These are phyloP conservation scores for Nomada flava DNA, from an alignment of 2,888 invertebrate species.

Conservation along the genomic window DNA sequence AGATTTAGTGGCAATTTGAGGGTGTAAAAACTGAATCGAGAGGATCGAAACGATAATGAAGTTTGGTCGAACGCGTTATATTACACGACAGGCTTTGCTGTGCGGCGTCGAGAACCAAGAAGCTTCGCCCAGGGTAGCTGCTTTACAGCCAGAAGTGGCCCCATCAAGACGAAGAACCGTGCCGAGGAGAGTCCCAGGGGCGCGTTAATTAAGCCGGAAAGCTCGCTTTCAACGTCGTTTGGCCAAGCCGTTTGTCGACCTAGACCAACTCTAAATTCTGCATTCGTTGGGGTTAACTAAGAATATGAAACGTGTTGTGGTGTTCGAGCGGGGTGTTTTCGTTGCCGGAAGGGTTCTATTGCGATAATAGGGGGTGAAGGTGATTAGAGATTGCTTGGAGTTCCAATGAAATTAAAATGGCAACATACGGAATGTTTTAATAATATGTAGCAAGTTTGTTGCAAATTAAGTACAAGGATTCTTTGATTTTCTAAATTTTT, in stretches of 20 bases:
- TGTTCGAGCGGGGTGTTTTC: neutral
- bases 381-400: too few species aligned
- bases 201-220: constrained; percentile 55
- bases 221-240: constrained; percentile 54
- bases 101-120: constrained; percentile 30
- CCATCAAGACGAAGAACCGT: constrained; percentile 58
- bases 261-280: constrained; percentile 20
- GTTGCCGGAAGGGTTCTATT: neutral
- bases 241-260: constrained; percentile 32
- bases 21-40: constrained; percentile 16
- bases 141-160: constrained; percentile 61
- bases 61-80: constrained; percentile 23
- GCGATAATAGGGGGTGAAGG: too few species aligned
- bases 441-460: too few species aligned
- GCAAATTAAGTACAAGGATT: too few species aligned
- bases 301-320: neutral
- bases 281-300: neutral
- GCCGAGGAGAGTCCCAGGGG: constrained; percentile 53
- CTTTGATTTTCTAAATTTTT: too few species aligned
- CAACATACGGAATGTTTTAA: too few species aligned
- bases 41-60: constrained; percentile 5
- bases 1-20: neutral
- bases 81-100: constrained; percentile 33
- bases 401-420: too few species aligned
- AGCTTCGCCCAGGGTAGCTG: constrained; percentile 31